These are phyloP conservation scores for Hyppa rectilinea DNA, from an alignment of 2,888 invertebrate species.

Conservation along the genomic window DNA sequence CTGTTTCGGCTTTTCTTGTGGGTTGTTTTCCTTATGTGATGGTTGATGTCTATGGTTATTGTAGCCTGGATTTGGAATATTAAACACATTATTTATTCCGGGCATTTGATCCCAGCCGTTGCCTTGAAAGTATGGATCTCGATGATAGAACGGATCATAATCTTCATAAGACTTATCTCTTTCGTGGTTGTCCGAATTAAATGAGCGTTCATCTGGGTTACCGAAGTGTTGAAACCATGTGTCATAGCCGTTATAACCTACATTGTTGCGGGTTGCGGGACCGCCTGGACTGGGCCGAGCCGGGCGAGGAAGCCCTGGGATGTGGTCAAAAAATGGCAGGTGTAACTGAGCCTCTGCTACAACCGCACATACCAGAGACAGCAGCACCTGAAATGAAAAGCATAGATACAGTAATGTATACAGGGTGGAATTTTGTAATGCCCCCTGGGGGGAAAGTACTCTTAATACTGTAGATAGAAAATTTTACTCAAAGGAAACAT, in stretches of 20 bases:
- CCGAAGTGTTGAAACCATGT: conserved; percentile 32
- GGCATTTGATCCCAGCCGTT: conserved; percentile 22
- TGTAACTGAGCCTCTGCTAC: conserved; percentile 26
- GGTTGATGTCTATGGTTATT: conserved; percentile 1
- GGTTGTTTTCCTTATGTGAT: neutral
- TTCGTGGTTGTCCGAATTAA: conserved; percentile 19
- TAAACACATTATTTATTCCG: conserved; percentile 37
- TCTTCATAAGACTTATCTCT: conserved; percentile 6
- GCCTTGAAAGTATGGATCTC: conserved; percentile 19
- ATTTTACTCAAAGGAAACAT: too few species aligned
- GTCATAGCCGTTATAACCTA: neutral
- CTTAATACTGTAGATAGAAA: too few species aligned
- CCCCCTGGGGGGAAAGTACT: too few species aligned
- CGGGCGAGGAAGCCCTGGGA: neutral
- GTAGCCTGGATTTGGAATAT: conserved; percentile 19
- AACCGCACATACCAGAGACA: conserved; percentile 39
- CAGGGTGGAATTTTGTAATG: too few species aligned
- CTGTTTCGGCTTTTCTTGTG: conserved; percentile 2
- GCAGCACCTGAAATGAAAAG: conserved; percentile 54
- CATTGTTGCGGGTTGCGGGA: neutral
- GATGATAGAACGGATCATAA: conserved; percentile 20
- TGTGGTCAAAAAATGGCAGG: conserved; percentile 20
- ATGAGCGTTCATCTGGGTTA: conserved; percentile 29
- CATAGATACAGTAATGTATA: neutral
- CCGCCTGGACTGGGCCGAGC: neutral